phyloP scores from a whole-genome alignment of 2,113 vertebrate species.

The Menidia beryllina region DNA sequence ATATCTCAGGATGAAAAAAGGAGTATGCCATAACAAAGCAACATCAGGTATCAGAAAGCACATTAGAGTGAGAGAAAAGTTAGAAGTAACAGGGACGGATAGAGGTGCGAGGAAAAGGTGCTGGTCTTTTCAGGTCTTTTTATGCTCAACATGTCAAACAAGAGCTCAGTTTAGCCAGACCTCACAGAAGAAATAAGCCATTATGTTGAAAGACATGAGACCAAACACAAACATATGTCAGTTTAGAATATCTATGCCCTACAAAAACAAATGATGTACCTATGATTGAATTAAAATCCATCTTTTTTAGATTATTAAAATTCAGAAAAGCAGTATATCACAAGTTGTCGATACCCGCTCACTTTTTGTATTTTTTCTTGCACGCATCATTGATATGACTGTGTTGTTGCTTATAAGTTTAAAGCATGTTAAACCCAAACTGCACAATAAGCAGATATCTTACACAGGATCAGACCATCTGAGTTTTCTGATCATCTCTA shows the following conservation, averaged over 20 bases:
- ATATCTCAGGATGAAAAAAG: conserved; percentile 41
- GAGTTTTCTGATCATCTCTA: too few relatives aligned
- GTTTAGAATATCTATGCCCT: neutral
- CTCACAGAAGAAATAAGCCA: neutral
- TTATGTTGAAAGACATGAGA: neutral
- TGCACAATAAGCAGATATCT: too few relatives aligned
- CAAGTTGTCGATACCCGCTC: too few relatives aligned
- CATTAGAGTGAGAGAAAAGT: conserved; percentile 22
- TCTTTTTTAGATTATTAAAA: too few relatives aligned
- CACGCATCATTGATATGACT: too few relatives aligned
- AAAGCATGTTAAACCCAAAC: too few relatives aligned
- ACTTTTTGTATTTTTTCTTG: too few relatives aligned
- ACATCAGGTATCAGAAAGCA: conserved; percentile 34
- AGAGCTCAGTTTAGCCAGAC: neutral
- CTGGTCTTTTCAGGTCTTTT: conserved; percentile 65
- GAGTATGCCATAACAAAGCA: conserved; percentile 58
- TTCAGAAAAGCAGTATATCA: too few relatives aligned
- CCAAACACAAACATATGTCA: too few relatives aligned
- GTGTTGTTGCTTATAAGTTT: too few relatives aligned
- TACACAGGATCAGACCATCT: too few relatives aligned
- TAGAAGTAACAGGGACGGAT: conserved; percentile 33
- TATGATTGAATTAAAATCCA: too few relatives aligned
- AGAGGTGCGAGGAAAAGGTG: conserved; percentile 54
- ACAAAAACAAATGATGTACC: neutral
- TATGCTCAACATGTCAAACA: conserved; percentile 11